Conservation (phyloP, 1,140 invertebrate species). For the Calliopsis andreniformis region DNA sequence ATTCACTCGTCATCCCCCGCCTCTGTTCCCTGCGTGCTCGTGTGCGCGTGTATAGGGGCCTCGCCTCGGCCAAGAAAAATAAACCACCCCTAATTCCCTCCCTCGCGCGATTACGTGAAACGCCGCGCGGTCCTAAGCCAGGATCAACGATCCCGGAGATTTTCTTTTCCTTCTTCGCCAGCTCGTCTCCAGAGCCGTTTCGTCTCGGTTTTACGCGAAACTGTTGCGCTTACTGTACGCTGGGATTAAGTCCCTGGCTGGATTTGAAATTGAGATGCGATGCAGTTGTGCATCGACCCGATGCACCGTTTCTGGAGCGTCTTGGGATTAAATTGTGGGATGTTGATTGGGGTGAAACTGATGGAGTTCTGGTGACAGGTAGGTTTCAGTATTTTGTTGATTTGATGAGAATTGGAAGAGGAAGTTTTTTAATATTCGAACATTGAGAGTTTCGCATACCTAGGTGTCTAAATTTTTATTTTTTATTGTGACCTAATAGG, state of each 20-base stretch:
- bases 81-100: constrained; percentile 80
- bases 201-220: constrained; percentile 43
- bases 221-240: constrained; percentile 51
- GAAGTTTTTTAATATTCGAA: no score
- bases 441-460: no score
- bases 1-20: constrained; percentile 81
- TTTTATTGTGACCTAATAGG: no score
- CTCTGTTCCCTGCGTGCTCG: constrained; percentile 41
- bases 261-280: constrained; percentile 33
- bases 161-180: neutral
- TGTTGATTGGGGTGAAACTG: no score
- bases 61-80: constrained; percentile 70
- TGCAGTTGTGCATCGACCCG: no score
- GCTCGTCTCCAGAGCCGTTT: neutral
- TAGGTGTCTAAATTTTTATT: no score
- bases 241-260: constrained; percentile 40
- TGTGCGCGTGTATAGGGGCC: constrained; percentile 20
- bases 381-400: no score
- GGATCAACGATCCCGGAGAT: constrained; percentile 57
- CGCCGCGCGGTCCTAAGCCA: constrained; percentile 57
- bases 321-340: no score
- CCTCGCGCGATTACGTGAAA: constrained; percentile 49
- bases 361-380: no score
- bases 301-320: no score
- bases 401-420: no score